Evolutionary conservation across 2,113 vertebrate species (phyloP).

Genomic region (Marcusenius ussheri): DNA sequence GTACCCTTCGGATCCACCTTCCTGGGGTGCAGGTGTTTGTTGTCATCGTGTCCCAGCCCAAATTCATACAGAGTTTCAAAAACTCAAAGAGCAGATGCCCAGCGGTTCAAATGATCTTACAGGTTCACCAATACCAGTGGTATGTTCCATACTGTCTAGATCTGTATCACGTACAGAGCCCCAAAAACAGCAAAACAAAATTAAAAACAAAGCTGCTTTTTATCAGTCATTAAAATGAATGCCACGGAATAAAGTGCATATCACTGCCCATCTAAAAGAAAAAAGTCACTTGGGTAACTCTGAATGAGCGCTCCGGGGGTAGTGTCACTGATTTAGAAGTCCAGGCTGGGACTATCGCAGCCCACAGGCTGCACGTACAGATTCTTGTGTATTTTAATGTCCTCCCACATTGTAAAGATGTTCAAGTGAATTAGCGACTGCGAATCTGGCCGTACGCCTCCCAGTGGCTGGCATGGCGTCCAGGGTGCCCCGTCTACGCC

Average conservation of each 20-base stretch:
- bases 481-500: neutral
- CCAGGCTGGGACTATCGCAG: neutral
- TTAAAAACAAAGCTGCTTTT: neutral
- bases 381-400: neutral
- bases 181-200: neutral
- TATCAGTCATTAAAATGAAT: neutral
- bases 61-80: neutral
- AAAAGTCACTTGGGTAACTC: neutral
- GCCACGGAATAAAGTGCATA: neutral
- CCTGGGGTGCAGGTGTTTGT: neutral
- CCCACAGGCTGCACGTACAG: neutral
- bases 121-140: neutral
- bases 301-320: neutral
- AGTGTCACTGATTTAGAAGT: neutral
- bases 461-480: neutral
- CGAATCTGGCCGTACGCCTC: neutral
- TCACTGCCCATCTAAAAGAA: neutral
- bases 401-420: neutral
- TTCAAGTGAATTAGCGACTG: neutral
- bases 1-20: neutral
- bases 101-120: neutral
- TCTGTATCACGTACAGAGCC: neutral
- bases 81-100: neutral
- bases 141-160: neutral
- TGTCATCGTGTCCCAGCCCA: neutral